Evolutionary conservation across 2,113 vertebrate genomes (phyloP).

Genomic region (Fulmarus glacialis): DNA sequence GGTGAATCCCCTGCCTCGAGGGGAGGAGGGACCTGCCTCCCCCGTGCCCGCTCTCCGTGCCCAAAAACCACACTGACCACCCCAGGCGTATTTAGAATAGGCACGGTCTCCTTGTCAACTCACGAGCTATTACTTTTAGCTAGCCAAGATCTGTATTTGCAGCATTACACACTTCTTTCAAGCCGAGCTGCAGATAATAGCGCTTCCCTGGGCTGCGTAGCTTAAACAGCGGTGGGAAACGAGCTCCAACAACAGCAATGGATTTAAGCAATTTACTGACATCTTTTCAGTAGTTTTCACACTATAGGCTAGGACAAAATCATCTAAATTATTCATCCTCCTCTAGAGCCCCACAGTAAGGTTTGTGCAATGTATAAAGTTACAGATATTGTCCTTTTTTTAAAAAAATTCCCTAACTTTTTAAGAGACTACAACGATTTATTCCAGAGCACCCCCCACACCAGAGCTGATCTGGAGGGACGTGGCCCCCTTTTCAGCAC

Average conservation of each 20-base stretch:
- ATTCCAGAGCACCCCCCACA: rapidly evolving
- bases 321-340: not conserved
- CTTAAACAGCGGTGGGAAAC: not conserved
- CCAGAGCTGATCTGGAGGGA: not conserved
- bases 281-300: not conserved
- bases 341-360: not conserved
- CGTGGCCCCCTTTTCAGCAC: not conserved
- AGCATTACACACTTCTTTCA: not conserved
- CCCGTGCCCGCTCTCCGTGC: rapidly evolving
- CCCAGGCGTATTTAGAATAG: not conserved
- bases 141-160: not conserved
- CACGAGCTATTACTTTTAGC: rapidly evolving
- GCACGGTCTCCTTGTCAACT: rapidly evolving
- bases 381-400: not conserved
- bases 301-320: not conserved
- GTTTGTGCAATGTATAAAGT: not conserved
- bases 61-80: not conserved
- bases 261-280: not conserved
- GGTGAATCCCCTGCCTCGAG: not conserved
- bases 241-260: not conserved
- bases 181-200: not conserved
- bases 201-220: not conserved
- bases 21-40: not conserved
- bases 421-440: not conserved
- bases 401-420: not conserved